phyloP scores from a whole-genome alignment of 2,888 invertebrate genomes.

The Pachliopta kotzebuea region DNA sequence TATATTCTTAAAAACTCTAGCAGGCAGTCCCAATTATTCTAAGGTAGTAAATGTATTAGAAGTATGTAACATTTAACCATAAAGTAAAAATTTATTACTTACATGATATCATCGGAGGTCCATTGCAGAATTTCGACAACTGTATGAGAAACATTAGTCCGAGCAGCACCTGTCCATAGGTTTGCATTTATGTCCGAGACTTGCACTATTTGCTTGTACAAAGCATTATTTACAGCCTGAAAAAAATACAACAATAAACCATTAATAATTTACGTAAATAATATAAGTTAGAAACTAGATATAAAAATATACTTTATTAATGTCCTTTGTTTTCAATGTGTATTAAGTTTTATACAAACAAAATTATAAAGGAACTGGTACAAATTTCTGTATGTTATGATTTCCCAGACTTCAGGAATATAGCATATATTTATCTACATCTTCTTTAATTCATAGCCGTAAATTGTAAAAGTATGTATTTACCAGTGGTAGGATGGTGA shows the following conservation, averaged over 20 bases:
- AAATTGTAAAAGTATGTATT: slow-evolving; percentile 21
- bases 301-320: too few relatives aligned
- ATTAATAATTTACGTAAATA: background rate
- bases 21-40: too few relatives aligned
- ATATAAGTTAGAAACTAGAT: too few relatives aligned
- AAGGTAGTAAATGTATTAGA: too few relatives aligned
- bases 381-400: too few relatives aligned
- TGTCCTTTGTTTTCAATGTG: too few relatives aligned
- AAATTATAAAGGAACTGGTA: too few relatives aligned
- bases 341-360: too few relatives aligned
- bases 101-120: slow-evolving; percentile 86
- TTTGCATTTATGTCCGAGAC: slow-evolving; percentile 57
- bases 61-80: background rate
- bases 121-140: slow-evolving; percentile 88
- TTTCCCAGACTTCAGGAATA: too few relatives aligned
- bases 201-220: slow-evolving; percentile 84
- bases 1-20: too few relatives aligned
- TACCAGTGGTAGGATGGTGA: slow-evolving; percentile 87
- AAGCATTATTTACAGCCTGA: slow-evolving; percentile 75
- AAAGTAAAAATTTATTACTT: slow-evolving; percentile 45
- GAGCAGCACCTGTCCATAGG: slow-evolving; percentile 52
- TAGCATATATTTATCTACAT: too few relatives aligned
- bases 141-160: slow-evolving; percentile 70
- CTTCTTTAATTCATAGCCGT: background rate
- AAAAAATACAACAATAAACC: slow-evolving; percentile 34